These are phyloP conservation scores for Melanerpes aurifrons DNA, from an alignment of 2,113 vertebrate species.

Conservation along the genomic window DNA sequence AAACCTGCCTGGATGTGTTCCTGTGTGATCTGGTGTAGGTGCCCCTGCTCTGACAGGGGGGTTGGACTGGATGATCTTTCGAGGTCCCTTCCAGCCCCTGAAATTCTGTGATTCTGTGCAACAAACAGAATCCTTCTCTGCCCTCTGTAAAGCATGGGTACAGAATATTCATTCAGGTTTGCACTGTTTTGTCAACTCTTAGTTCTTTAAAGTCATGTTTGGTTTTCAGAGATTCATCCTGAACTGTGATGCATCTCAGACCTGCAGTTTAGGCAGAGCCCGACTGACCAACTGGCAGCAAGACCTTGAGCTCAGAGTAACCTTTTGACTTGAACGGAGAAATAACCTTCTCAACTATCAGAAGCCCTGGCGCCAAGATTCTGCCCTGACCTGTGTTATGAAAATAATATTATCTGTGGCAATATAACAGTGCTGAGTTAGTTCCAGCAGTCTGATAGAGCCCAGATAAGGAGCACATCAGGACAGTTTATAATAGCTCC, in stretches of 20 bases:
- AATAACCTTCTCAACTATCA: neutral
- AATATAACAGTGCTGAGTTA: neutral
- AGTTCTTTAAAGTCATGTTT: neutral
- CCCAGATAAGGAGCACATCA: neutral
- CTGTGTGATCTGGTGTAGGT: too few species aligned
- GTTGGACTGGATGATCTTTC: too few species aligned
- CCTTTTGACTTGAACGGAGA: neutral
- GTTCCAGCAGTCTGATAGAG: neutral
- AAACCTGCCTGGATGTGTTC: too few species aligned
- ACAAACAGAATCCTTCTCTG: neutral
- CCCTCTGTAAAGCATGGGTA: neutral
- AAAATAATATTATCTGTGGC: slow-evolving; percentile 44
- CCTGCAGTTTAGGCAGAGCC: neutral
- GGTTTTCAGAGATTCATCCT: neutral
- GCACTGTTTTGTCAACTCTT: neutral
- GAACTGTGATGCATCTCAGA: neutral
- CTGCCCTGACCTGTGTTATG: slow-evolving; percentile 36
- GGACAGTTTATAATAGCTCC: slow-evolving; percentile 14
- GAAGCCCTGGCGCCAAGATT: slow-evolving; percentile 10
- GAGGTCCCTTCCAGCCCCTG: too few species aligned
- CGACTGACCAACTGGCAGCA: neutral
- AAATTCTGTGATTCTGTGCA: too few species aligned
- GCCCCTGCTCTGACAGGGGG: too few species aligned
- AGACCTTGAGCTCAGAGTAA: neutral
- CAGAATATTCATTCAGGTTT: neutral